Evolutionary conservation across 2,888 invertebrate genomes (phyloP), one percentile per base, ranked within the genome.

Genomic region (Axea sp.): DNA sequence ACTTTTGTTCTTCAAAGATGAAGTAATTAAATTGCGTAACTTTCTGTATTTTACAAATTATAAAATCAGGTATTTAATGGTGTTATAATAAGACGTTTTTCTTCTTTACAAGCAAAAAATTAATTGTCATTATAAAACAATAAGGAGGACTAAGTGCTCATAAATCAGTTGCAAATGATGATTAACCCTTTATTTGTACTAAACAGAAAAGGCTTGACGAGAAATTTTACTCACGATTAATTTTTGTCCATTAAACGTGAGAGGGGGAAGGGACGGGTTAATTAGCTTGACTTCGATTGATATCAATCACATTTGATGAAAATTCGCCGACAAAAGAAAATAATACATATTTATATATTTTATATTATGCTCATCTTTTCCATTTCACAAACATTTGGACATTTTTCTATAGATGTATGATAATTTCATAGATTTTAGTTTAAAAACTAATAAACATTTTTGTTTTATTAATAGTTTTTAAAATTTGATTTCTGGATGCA

Each of bases 101-200:
- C n/a, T n/a, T n/a, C n/a, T n/a, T n/a, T n/a, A n/a, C n/a, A n/a
- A 2, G 26, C 14, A 24, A 49, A 30, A 60, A 59, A 45, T n/a
- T 69, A 45, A 69, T 51, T 53, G 69, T 31, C 22, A 69, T 69
- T 60, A 69, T 37, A 45, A 53, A 59, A 51, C 59, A 59, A 41
- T 51, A 28, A 49, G 9, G 5, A 0, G 6, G 31, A 6, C 28
- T 26, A 64, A 26, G 33, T 6, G 9, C 19, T 45, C 53, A 43
- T 64, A 26, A 53, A 64, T 64, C 64, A 53, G 28, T 3, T 7
- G 19, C 33, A 35, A 53, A 43, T 51, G 51, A 53, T 45, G 43
- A 53, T 65, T 65, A 65, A 35, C 57, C 24, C 60, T 47, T 62
- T 49, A 39, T 39, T 49, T 49, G 9, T 28, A 49, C 41, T 62